Evolutionary conservation across 2,888 invertebrate genomes (phyloP).

Genomic region (Entomobrya multifasciata): DNA sequence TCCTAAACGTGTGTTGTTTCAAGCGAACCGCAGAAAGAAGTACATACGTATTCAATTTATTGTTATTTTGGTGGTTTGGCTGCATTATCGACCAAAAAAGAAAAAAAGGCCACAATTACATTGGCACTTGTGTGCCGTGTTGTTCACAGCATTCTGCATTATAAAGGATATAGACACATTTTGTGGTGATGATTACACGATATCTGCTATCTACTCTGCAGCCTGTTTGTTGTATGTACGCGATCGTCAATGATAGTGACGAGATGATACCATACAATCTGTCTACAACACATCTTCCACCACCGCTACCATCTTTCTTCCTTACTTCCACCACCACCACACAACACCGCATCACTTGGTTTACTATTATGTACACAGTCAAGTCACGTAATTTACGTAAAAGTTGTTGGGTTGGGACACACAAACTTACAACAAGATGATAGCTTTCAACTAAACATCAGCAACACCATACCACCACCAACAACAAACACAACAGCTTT

Average conservation of each 20-base stretch:
- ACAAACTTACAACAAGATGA: constrained; percentile 33
- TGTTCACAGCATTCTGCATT: too few relatives aligned
- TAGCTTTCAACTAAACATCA: constrained; percentile 54
- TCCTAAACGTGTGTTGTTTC: too few relatives aligned
- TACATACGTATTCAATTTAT: constrained; percentile 10
- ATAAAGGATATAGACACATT: too few relatives aligned
- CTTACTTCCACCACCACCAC: neutral
- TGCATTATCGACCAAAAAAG: neutral
- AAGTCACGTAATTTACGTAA: constrained; percentile 73
- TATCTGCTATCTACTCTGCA: too few relatives aligned
- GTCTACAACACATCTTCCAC: neutral
- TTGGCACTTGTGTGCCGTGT: neutral
- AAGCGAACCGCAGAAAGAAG: too few relatives aligned
- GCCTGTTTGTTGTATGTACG: neutral
- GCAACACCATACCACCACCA: neutral
- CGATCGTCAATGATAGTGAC: neutral
- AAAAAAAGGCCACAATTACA: neutral
- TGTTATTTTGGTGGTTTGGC: constrained; percentile 4
- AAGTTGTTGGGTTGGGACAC: constrained; percentile 65
- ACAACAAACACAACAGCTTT: neutral
- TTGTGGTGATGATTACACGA: neutral
- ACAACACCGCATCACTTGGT: neutral
- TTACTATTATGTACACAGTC: constrained; percentile 36
- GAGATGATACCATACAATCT: neutral
- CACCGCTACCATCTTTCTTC: constrained; percentile 8